phyloP scores from a whole-genome alignment of 2,797 vertebrate species.

The Manis crassicaudata region DNA sequence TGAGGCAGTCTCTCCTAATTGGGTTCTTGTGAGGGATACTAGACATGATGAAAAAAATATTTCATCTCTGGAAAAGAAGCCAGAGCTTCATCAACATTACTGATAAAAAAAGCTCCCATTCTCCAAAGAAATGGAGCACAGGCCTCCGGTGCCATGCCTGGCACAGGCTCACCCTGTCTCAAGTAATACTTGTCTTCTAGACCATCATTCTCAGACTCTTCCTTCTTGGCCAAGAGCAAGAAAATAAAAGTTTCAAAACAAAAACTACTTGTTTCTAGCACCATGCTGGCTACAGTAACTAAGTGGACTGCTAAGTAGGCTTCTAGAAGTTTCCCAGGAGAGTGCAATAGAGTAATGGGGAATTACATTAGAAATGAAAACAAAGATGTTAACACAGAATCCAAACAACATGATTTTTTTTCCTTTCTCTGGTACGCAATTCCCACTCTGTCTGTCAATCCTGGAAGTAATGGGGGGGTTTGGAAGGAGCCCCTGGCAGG shows the following conservation, averaged over 20 bases:
- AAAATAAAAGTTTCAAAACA: not conserved
- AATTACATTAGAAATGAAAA: not conserved
- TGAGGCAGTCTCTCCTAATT: constrained; percentile 57
- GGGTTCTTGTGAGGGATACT: constrained; percentile 52
- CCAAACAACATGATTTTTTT: not conserved
- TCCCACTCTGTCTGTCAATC: not conserved
- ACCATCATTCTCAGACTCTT: not conserved
- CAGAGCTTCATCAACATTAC: not conserved
- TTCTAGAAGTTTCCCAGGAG: constrained; percentile 23
- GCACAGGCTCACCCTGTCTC: too few relatives aligned
- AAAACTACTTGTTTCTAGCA: not conserved
- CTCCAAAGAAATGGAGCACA: not conserved
- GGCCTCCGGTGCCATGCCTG: too few relatives aligned
- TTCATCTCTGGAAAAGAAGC: constrained; percentile 40
- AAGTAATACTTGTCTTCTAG: not conserved
- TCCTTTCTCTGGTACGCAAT: not conserved
- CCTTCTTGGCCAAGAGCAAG: not conserved
- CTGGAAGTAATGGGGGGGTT: not conserved
- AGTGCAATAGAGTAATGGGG: not conserved
- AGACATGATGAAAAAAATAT: constrained; percentile 58
- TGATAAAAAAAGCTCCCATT: not conserved
- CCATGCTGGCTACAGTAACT: not conserved
- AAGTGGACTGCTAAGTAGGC: not conserved
- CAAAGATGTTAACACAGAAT: not conserved
- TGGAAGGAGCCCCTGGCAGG: not conserved